Percentiles rank a stretch among this genome's conserved stretches.
Evolutionary conservation across 2,113 vertebrate genomes (phyloP).

Genomic region (Campylomormyrus tamandua): DNA sequence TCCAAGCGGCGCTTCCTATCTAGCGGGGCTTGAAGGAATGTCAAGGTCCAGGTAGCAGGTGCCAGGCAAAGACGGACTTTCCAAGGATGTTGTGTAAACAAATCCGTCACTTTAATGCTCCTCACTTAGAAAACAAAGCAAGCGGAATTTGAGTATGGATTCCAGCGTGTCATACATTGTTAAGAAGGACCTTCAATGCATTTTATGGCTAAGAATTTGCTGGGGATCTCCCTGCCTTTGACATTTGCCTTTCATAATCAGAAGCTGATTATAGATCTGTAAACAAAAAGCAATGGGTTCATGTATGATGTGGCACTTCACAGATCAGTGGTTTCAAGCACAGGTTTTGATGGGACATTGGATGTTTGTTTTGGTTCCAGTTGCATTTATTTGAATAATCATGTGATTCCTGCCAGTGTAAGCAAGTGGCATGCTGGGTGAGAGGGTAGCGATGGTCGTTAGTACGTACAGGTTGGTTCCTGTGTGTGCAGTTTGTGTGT

Average conservation of each 20-base stretch:
- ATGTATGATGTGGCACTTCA: not conserved
- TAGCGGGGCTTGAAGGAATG: slow-evolving; percentile 39
- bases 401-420: not conserved
- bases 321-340: not conserved
- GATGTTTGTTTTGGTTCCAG: not conserved
- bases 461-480: not conserved
- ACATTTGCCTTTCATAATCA: not conserved
- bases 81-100: slow-evolving; percentile 65
- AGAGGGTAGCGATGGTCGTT: not conserved
- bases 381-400: not conserved
- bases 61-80: slow-evolving; percentile 57
- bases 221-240: not conserved
- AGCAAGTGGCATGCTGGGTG: not conserved
- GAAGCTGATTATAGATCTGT: not conserved
- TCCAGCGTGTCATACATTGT: slow-evolving; percentile 50
- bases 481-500: not conserved
- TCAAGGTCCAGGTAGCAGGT: slow-evolving; percentile 55
- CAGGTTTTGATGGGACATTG: not conserved
- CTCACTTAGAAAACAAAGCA: slow-evolving; percentile 62
- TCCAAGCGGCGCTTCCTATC: slow-evolving; percentile 55
- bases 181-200: slow-evolving; percentile 50
- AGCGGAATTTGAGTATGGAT: slow-evolving; percentile 64
- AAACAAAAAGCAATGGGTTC: not conserved
- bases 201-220: not conserved
- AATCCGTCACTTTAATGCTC: slow-evolving; percentile 52